phyloP scores from a whole-genome alignment of 2,888 invertebrate genomes.

The Epinotia brunnichana region DNA sequence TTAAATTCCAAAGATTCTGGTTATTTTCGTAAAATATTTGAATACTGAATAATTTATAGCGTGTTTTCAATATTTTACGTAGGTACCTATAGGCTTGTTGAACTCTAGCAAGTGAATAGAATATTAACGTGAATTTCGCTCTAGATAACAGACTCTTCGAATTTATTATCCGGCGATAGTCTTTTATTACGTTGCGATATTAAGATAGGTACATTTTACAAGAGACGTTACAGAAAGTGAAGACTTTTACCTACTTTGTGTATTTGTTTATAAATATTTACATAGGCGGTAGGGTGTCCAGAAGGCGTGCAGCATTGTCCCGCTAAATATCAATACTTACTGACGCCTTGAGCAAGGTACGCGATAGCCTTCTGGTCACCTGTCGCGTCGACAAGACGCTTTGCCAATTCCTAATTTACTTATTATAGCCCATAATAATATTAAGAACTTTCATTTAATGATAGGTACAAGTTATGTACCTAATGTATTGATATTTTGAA shows the following conservation, averaged over 20 bases:
- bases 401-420: too few species aligned
- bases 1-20: slow-evolving; percentile 34
- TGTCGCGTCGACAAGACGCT: too few species aligned
- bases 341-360: too few species aligned
- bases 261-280: too few species aligned
- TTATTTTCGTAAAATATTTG: slow-evolving; percentile 18
- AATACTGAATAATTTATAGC: slow-evolving; percentile 39
- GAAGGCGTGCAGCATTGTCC: too few species aligned
- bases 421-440: too few species aligned
- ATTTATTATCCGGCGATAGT: slow-evolving; percentile 31
- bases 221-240: background rate
- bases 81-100: slow-evolving; percentile 29
- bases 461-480: too few species aligned
- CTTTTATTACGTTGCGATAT: slow-evolving; percentile 23
- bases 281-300: too few species aligned
- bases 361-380: too few species aligned
- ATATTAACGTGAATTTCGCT: slow-evolving; percentile 38
- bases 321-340: too few species aligned
- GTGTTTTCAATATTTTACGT: slow-evolving; percentile 42
- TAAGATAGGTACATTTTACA: background rate
- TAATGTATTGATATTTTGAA: too few species aligned
- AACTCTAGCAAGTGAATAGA: slow-evolving; percentile 30
- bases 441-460: too few species aligned
- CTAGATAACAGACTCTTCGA: slow-evolving; percentile 22
- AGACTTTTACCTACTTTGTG: background rate